These are phyloP conservation scores for Drosophila yakuba DNA, from an alignment of 1,140 invertebrate genomes.

Conservation along the genomic window DNA sequence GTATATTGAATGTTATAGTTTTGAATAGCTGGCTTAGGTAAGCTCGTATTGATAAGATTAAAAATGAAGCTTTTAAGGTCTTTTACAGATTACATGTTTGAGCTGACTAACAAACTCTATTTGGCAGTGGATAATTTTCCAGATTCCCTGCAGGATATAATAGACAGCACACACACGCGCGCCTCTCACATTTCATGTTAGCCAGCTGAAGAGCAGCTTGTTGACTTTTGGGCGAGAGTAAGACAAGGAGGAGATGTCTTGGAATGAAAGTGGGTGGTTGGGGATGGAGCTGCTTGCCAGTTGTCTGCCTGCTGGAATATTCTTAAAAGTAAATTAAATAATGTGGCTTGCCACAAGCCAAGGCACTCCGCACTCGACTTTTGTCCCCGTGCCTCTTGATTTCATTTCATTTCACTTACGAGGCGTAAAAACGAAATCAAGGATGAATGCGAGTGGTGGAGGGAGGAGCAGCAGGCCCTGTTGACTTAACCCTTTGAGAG, in stretches of 20 bases:
- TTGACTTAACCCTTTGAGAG: conserved; percentile 66
- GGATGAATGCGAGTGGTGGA: conserved; percentile 12
- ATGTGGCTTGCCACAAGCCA: conserved; percentile 77
- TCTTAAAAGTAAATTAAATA: conserved; percentile 81
- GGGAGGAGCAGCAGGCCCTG: conserved; percentile 14
- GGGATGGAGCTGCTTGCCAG: not conserved
- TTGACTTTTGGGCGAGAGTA: conserved; percentile 44
- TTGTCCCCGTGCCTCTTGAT: conserved; percentile 48
- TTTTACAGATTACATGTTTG: not conserved
- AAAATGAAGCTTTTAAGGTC: not conserved
- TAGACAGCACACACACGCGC: conserved; percentile 27
- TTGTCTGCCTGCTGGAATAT: conserved; percentile 62
- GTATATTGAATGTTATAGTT: too few relatives aligned
- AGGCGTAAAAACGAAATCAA: conserved; percentile 81
- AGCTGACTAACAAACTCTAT: not conserved
- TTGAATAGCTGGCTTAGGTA: not conserved
- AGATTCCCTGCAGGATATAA: conserved; percentile 34
- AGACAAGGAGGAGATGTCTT: not conserved
- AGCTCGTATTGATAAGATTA: not conserved
- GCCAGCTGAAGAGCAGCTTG: conserved; percentile 32
- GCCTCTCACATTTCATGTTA: conserved; percentile 35
- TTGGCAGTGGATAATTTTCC: conserved; percentile 5
- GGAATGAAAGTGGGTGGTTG: conserved; percentile 4
- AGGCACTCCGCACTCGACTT: conserved; percentile 36
- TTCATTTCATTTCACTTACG: conserved; percentile 82